A percentile compares a stretch with the other conserved stretches of the same genome.
These are phyloP conservation scores for Phyllotreta striolata DNA, from an alignment of 2,888 invertebrate genomes.

Conservation along the genomic window DNA sequence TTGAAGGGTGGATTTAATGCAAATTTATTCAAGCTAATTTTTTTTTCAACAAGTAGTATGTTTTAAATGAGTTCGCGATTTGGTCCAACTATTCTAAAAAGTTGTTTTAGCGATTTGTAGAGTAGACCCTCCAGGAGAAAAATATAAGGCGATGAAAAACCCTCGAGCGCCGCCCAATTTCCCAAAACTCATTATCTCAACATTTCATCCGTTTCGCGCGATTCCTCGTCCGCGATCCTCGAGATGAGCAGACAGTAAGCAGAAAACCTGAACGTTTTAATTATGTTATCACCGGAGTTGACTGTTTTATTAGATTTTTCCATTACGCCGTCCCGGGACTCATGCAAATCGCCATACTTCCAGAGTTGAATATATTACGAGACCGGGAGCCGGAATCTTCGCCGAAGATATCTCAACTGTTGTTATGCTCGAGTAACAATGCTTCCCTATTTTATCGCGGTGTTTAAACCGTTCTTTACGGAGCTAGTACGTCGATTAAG, in stretches of 20 bases:
- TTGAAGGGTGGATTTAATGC: too few relatives aligned
- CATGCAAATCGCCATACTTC: conserved; percentile 38
- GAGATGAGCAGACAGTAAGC: conserved; percentile 20
- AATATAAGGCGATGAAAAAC: neutral
- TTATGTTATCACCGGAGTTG: conserved; percentile 33
- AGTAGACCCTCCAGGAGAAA: too few relatives aligned
- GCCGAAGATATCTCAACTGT: conserved; percentile 27
- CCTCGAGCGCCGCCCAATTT: conserved; percentile 16
- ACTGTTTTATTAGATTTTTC: conserved; percentile 40
- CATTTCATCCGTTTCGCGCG: conserved; percentile 18
- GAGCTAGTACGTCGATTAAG: conserved; percentile 2
- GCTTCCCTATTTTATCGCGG: conserved; percentile 25
- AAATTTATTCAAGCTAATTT: too few relatives aligned
- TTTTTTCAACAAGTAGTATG: too few relatives aligned
- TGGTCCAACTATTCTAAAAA: too few relatives aligned
- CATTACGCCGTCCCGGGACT: conserved; percentile 33
- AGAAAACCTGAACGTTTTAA: conserved; percentile 35
- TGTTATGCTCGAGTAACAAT: conserved; percentile 25
- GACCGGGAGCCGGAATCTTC: conserved; percentile 21
- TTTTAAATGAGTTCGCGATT: too few relatives aligned
- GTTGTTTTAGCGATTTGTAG: too few relatives aligned
- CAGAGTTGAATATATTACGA: conserved; percentile 36
- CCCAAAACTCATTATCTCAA: conserved; percentile 25
- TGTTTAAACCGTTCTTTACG: conserved; percentile 20
- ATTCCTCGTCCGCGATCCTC: conserved; percentile 7